Percentiles rank a stretch among this genome's conserved stretches.
Evolutionary conservation across 2,797 vertebrate genomes (phyloP).

Genomic region (Carduelis carduelis): DNA sequence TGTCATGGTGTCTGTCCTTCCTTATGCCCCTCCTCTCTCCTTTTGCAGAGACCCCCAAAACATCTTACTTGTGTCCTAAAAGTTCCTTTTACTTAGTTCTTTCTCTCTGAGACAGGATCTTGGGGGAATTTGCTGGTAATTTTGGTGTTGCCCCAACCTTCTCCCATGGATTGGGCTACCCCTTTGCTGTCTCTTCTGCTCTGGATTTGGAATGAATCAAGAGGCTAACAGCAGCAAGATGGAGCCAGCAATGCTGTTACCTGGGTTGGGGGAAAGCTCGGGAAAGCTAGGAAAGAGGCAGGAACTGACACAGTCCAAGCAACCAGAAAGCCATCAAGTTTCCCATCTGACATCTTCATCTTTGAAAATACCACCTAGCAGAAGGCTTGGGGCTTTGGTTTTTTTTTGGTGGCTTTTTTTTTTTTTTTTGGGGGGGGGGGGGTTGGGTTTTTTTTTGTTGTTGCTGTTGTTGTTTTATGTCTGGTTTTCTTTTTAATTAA

Average conservation of each 20-base stretch:
- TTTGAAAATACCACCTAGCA: background rate
- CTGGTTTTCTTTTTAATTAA: background rate
- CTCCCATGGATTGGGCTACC: background rate
- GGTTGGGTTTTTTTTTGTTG: no score
- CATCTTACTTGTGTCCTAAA: background rate
- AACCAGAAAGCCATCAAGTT: background rate
- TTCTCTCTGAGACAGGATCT: background rate
- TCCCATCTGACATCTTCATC: background rate
- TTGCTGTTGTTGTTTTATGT: background rate
- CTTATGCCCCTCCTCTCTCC: no score
- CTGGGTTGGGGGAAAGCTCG: background rate
- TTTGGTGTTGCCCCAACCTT: background rate
- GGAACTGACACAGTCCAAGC: background rate
- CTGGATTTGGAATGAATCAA: rapidly evolving
- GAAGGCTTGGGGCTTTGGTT: background rate
- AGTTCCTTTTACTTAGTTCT: background rate
- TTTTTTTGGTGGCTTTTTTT: no score
- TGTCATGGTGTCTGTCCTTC: background rate
- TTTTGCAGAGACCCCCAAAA: background rate
- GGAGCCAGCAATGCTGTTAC: background rate
- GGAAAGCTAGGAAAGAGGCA: background rate
- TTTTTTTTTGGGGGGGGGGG: no score
- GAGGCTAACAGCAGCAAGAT: background rate
- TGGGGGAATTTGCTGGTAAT: background rate
- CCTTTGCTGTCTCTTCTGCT: background rate